phyloP scores from a whole-genome alignment of 2,113 vertebrate species.

The cat (Felis catus) region F.catus_Fca126_mat1.0 CM031411.1:81079001-81079500 shows the following conservation, averaged over 20 bases:
- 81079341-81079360: conserved; percentile 48
- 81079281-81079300: background rate
- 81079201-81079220: background rate
- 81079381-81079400: conserved; percentile 88
- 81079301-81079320: conserved; percentile 10
- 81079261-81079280: background rate
- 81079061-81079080: background rate
- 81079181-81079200: conserved; percentile 6
- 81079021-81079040: background rate
- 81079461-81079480: conserved; percentile 89
- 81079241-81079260: background rate
- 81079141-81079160: background rate
- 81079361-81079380: conserved; percentile 87
- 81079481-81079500: conserved; percentile 90
- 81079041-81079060: conserved; percentile 10
- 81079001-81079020: background rate
- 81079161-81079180: background rate
- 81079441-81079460: conserved; percentile 90
- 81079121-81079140: background rate
- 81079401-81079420: conserved; percentile 88
- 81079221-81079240: conserved; percentile 4
- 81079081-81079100: background rate
- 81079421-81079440: conserved; percentile 88
- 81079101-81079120: background rate
- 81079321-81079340: background rate